Conservation (phyloP, 2,797 vertebrate genomes). For the Crotalus adamanteus region DNA sequence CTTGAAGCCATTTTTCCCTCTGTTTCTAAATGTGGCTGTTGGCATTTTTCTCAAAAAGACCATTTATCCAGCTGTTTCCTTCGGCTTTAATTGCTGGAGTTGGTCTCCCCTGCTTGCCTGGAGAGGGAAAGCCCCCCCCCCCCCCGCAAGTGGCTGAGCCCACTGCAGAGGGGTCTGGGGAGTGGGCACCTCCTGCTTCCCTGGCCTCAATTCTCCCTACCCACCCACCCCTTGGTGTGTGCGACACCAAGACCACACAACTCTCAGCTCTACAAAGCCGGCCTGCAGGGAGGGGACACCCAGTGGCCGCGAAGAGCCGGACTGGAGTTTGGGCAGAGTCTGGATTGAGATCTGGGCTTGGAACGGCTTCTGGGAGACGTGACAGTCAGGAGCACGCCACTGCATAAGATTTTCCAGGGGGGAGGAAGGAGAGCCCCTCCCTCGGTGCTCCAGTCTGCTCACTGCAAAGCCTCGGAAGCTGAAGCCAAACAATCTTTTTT, state of each 20-base stretch:
- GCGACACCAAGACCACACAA: background rate
- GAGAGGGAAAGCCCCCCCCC: background rate
- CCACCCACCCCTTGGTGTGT: background rate
- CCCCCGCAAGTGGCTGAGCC: background rate
- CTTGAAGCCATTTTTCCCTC: background rate
- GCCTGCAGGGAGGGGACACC: background rate
- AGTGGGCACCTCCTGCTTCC: background rate
- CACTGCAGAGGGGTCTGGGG: background rate
- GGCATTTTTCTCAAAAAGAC: background rate
- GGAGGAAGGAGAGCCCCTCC: background rate
- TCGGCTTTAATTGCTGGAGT: background rate
- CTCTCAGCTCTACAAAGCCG: background rate
- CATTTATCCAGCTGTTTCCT: background rate
- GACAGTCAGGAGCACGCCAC: background rate
- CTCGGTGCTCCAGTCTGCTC: background rate
- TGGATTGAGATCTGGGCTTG: background rate
- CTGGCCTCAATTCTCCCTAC: background rate
- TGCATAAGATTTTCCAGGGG: background rate
- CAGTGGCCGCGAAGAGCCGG: background rate
- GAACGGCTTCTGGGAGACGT: background rate
- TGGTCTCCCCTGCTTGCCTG: background rate
- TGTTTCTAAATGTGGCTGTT: background rate
- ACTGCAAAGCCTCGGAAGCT: background rate
- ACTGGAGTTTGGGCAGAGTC: background rate
- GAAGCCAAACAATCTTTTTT: background rate